Conservation (phyloP, 2,113 vertebrate genomes). For the Heterocephalus glaber region DNA sequence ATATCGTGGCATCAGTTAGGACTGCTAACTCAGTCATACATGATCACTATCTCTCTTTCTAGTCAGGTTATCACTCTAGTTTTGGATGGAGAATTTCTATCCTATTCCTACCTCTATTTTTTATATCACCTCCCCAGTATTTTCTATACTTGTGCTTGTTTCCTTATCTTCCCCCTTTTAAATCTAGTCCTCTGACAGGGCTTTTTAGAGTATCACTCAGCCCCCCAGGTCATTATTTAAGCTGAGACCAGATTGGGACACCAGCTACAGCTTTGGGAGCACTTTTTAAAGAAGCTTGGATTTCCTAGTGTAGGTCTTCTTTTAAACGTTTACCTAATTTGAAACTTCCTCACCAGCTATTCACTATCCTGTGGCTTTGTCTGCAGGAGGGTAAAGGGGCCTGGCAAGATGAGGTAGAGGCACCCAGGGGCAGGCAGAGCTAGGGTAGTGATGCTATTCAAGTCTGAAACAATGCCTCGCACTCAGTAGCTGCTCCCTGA, state of each 20-base stretch:
- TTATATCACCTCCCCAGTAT: slow-evolving; percentile 21
- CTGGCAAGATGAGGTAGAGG: not conserved
- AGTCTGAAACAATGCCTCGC: too few relatives aligned
- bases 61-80: not conserved
- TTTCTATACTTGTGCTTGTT: slow-evolving; percentile 63
- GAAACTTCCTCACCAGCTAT: not conserved
- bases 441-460: not conserved
- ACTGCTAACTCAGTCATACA: not conserved
- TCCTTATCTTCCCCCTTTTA: not conserved
- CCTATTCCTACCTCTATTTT: not conserved
- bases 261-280: not conserved
- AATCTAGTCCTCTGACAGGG: not conserved
- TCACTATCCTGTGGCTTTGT: slow-evolving; percentile 26
- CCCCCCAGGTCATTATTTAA: not conserved
- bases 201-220: not conserved
- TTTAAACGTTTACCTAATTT: not conserved
- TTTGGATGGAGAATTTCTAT: not conserved
- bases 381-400: not conserved
- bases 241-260: not conserved
- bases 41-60: not conserved
- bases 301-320: not conserved
- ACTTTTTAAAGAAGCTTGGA: slow-evolving; percentile 18
- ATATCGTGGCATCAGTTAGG: not conserved
- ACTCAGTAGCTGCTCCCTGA: not conserved
- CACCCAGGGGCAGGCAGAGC: not conserved